phyloP scores from a whole-genome alignment of 2,113 vertebrate species.

The Eclectus roratus region DNA sequence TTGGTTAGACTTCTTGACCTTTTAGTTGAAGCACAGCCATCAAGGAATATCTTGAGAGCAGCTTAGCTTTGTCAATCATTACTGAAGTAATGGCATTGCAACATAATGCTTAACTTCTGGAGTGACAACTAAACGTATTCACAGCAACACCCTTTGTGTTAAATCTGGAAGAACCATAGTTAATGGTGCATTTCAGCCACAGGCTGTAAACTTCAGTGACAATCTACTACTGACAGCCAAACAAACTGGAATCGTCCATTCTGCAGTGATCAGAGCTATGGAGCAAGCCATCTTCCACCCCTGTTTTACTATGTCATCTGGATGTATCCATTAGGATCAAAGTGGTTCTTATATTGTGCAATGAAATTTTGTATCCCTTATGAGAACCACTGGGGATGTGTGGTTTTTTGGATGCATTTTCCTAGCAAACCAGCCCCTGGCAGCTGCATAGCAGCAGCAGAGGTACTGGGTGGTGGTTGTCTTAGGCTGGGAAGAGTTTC shows the following conservation, averaged over 20 bases:
- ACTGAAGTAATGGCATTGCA: slow-evolving; percentile 42
- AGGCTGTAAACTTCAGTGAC: slow-evolving; percentile 59
- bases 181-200: slow-evolving; percentile 71
- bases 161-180: slow-evolving; percentile 59
- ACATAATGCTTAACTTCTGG: slow-evolving; percentile 76
- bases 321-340: not conserved
- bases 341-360: not conserved
- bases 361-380: not conserved
- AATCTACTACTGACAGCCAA: slow-evolving; percentile 67
- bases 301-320: not conserved
- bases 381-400: not conserved
- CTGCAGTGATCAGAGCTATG: not conserved
- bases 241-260: slow-evolving; percentile 49
- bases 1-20: slow-evolving; percentile 36
- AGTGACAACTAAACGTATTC: slow-evolving; percentile 68
- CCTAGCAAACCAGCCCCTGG: not conserved
- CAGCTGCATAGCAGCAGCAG: not conserved
- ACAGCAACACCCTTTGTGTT: slow-evolving; percentile 71
- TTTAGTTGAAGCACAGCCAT: slow-evolving; percentile 25
- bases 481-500: not conserved
- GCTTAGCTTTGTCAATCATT: slow-evolving; percentile 72
- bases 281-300: not conserved
- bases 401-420: accelerated
- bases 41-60: slow-evolving; percentile 13
- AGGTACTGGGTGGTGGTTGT: not conserved